Conservation (phyloP, 2,797 vertebrate species). For the Discoglossus pictus region DNA sequence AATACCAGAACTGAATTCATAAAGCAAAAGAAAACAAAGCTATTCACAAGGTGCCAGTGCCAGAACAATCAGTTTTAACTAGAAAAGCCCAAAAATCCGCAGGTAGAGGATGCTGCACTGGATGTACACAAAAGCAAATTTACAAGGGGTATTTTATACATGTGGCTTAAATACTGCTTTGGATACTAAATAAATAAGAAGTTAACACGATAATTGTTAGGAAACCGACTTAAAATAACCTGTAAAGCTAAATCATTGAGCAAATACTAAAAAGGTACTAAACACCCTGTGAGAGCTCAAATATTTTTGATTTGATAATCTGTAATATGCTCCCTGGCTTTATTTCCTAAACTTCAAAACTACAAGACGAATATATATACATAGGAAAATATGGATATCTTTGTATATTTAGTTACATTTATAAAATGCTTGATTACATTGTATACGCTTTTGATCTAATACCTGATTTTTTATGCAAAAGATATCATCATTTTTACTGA, state of each 20-base stretch:
- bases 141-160: constrained; percentile 51
- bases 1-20: constrained; percentile 58
- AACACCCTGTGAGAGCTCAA: constrained; percentile 33
- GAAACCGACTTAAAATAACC: constrained; percentile 36
- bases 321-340: constrained; percentile 21
- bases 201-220: constrained; percentile 41
- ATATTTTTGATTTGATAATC: constrained; percentile 34
- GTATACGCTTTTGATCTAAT: no score
- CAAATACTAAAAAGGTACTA: constrained; percentile 40
- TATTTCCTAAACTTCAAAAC: background rate
- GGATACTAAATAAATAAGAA: constrained; percentile 50
- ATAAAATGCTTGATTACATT: no score
- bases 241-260: constrained; percentile 34
- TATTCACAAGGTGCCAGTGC: constrained; percentile 54
- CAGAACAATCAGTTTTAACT: constrained; percentile 52
- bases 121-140: constrained; percentile 44
- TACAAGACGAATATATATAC: constrained; percentile 1
- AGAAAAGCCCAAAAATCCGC: constrained; percentile 56
- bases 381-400: background rate
- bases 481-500: no score
- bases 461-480: no score
- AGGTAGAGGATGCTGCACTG: constrained; percentile 55
- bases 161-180: constrained; percentile 51
- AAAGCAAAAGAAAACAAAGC: constrained; percentile 48
- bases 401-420: constrained; percentile 19